Evolutionary conservation across 2,797 vertebrate genomes (phyloP).

Genomic region (Propithecus deckenii): DNA sequence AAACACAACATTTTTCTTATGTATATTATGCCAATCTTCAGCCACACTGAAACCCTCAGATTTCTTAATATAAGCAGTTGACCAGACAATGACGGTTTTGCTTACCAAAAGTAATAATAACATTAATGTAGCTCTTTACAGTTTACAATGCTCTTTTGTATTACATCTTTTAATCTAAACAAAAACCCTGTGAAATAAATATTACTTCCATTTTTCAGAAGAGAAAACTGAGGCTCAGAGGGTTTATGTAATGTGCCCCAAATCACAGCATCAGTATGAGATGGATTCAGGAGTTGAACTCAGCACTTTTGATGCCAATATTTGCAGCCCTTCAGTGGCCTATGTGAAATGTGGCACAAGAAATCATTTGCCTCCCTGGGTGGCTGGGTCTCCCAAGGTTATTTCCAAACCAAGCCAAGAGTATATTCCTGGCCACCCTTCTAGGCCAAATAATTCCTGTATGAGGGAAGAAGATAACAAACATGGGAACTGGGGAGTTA

Average conservation of each 20-base stretch:
- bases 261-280: not conserved
- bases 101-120: not conserved
- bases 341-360: not conserved
- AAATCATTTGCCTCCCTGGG: not conserved
- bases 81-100: not conserved
- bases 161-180: not conserved
- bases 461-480: not conserved
- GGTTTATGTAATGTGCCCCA: not conserved
- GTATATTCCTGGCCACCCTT: not conserved
- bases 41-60: not conserved
- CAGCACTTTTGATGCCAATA: not conserved
- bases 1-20: not conserved
- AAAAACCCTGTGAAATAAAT: not conserved
- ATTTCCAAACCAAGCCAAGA: not conserved
- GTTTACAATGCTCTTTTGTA: not conserved
- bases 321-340: not conserved
- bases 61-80: not conserved
- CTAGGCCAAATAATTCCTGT: not conserved
- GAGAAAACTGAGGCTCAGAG: not conserved
- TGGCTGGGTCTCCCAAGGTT: not conserved
- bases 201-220: not conserved
- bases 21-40: not conserved
- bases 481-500: rapidly evolving
- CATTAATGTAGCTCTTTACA: not conserved
- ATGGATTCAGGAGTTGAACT: not conserved